phyloP scores from a whole-genome alignment of 2,888 invertebrate species.

The Biston betularia region DNA sequence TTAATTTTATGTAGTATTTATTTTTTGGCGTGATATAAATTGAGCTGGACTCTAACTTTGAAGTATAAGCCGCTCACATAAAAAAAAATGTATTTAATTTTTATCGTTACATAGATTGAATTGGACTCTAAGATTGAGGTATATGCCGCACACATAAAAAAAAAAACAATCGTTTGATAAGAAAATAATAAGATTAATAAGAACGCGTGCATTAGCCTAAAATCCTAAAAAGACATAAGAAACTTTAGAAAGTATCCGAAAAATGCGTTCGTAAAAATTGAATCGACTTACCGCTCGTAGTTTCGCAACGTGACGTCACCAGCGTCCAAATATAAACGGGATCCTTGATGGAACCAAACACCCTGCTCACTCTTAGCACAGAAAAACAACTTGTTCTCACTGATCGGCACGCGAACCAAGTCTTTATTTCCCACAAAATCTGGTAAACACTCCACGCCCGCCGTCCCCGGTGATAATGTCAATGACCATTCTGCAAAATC shows the following conservation, averaged over 20 bases:
- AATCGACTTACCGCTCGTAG: slow-evolving; percentile 61
- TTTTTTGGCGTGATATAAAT: no score
- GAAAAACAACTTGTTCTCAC: slow-evolving; percentile 65
- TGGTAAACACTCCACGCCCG: slow-evolving; percentile 56
- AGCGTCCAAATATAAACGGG: slow-evolving; percentile 73
- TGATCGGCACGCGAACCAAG: slow-evolving; percentile 57
- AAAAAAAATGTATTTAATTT: no score
- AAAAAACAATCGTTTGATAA: no score
- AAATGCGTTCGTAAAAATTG: slow-evolving; percentile 20
- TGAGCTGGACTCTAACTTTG: no score
- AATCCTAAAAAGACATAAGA: slow-evolving; percentile 3
- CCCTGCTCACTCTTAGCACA: slow-evolving; percentile 68
- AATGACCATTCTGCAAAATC: slow-evolving; percentile 69
- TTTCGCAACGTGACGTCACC: slow-evolving; percentile 72
- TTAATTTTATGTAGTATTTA: no score
- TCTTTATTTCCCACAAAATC: slow-evolving; percentile 55
- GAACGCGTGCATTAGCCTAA: slow-evolving; percentile 23
- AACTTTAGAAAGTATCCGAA: slow-evolving; percentile 17
- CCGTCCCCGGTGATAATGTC: slow-evolving; percentile 61
- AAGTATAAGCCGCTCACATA: no score
- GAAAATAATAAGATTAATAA: not conserved
- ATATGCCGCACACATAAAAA: no score
- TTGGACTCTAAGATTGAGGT: no score
- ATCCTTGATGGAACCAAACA: slow-evolving; percentile 73
- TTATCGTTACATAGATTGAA: no score